A percentile compares a stretch with the other conserved stretches of the same genome.
Evolutionary conservation across 1,140 invertebrate species (phyloP).

Genomic region (Drosophila bocki): DNA sequence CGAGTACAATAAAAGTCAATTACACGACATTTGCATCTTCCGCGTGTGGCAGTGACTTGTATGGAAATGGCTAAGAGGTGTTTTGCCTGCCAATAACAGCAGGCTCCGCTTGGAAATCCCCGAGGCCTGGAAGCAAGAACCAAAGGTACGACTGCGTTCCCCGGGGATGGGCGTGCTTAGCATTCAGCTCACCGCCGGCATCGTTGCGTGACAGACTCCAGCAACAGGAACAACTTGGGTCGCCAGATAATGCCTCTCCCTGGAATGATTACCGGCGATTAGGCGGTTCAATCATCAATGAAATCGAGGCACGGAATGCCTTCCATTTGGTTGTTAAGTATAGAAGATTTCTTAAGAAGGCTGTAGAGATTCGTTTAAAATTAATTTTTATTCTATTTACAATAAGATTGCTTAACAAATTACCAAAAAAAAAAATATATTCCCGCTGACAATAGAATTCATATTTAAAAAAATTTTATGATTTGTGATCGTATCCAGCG

Average conservation of each 20-base stretch:
- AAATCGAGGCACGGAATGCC: slow-evolving; percentile 40
- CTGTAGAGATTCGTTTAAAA: too few species aligned
- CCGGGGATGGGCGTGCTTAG: slow-evolving; percentile 50
- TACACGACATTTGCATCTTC: slow-evolving; percentile 54
- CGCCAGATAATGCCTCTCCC: slow-evolving; percentile 46
- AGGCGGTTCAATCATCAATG: slow-evolving; percentile 64
- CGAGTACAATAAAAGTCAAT: slow-evolving; percentile 48
- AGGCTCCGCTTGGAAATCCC: slow-evolving; percentile 45
- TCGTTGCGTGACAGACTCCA: slow-evolving; percentile 49
- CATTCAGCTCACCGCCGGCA: slow-evolving; percentile 50
- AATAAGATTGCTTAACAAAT: too few species aligned
- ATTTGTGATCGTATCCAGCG: neutral
- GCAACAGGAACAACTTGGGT: slow-evolving; percentile 17
- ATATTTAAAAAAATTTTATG: too few species aligned
- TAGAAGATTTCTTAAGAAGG: neutral
- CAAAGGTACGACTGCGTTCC: slow-evolving; percentile 31
- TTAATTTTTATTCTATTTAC: too few species aligned
- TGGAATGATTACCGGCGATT: slow-evolving; percentile 64
- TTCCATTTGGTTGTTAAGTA: neutral
- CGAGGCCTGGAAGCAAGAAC: slow-evolving; percentile 28
- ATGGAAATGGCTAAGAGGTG: slow-evolving; percentile 58
- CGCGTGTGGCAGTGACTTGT: slow-evolving; percentile 27
- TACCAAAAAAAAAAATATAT: too few species aligned
- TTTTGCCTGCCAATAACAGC: slow-evolving; percentile 39
- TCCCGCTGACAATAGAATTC: too few species aligned